These are phyloP conservation scores for Tipula confusa DNA, from an alignment of 2,888 invertebrate species.

Conservation along the genomic window DNA sequence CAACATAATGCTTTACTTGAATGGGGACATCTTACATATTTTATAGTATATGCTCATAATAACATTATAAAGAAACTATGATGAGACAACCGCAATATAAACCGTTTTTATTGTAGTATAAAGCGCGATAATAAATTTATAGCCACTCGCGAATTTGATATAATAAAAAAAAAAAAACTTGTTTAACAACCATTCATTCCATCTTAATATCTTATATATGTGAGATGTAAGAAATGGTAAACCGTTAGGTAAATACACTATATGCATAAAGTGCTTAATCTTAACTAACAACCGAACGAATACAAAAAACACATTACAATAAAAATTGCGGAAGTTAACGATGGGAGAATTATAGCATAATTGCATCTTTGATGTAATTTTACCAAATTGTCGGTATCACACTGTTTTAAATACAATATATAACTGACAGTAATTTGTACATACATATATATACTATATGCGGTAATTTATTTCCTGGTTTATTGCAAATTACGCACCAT, in stretches of 20 bases:
- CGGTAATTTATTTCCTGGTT: no score
- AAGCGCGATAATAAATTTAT: background rate
- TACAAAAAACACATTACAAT: background rate
- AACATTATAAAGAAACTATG: background rate
- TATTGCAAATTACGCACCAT: no score
- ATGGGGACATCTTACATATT: slow-evolving; percentile 8
- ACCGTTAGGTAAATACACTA: background rate
- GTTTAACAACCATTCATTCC: background rate
- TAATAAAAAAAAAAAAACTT: background rate
- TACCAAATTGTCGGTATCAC: no score
- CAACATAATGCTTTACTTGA: background rate
- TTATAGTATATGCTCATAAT: background rate
- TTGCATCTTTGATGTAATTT: no score
- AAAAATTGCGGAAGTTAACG: background rate
- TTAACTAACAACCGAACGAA: background rate
- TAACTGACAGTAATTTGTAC: no score
- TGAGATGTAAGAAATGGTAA: background rate
- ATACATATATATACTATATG: no score
- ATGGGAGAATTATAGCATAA: no score
- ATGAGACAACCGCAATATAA: background rate
- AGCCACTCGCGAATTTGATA: background rate
- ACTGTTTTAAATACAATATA: no score
- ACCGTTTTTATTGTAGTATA: background rate
- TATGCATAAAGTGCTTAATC: background rate
- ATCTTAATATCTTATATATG: background rate